phyloP scores from a whole-genome alignment of 2,113 vertebrate genomes.

The Noctilio leporinus region DNA sequence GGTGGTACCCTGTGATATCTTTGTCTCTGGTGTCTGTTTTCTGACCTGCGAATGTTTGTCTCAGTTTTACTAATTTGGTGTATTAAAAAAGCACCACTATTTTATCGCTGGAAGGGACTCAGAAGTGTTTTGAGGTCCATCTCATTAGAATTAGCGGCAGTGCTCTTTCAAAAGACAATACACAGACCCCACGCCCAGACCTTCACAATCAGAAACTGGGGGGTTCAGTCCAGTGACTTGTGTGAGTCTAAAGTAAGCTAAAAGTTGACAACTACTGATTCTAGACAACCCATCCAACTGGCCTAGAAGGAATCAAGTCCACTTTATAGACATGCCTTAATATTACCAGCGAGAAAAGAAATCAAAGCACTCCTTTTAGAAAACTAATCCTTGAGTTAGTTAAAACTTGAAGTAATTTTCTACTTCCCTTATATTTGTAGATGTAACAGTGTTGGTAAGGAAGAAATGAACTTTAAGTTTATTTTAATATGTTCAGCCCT shows the following conservation, averaged over 20 bases:
- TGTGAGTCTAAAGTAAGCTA: not conserved
- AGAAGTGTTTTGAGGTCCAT: not conserved
- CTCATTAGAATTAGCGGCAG: not conserved
- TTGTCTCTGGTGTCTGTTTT: not conserved
- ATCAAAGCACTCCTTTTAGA: not conserved
- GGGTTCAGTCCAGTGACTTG: not conserved
- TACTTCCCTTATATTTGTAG: not conserved
- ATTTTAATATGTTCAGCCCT: too few relatives aligned
- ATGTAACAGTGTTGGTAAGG: not conserved
- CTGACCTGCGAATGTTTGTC: not conserved
- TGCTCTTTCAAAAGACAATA: not conserved
- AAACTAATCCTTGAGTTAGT: not conserved
- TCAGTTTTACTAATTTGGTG: not conserved
- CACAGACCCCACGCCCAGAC: not conserved
- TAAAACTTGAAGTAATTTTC: slow-evolving; percentile 32
- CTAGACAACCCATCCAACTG: not conserved
- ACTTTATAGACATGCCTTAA: not conserved
- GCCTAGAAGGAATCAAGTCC: not conserved
- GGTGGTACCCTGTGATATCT: not conserved
- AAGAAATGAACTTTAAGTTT: not conserved
- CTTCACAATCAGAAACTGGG: not conserved
- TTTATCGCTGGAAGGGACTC: not conserved
- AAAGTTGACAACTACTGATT: not conserved
- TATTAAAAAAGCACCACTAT: not conserved
- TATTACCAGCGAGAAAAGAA: not conserved